Percentiles rank a stretch among this genome's conserved stretches.
phyloP scores from a whole-genome alignment of 30 jellyfish, hydroid and myxozoan genomes.

The Mastigias papua region DNA sequence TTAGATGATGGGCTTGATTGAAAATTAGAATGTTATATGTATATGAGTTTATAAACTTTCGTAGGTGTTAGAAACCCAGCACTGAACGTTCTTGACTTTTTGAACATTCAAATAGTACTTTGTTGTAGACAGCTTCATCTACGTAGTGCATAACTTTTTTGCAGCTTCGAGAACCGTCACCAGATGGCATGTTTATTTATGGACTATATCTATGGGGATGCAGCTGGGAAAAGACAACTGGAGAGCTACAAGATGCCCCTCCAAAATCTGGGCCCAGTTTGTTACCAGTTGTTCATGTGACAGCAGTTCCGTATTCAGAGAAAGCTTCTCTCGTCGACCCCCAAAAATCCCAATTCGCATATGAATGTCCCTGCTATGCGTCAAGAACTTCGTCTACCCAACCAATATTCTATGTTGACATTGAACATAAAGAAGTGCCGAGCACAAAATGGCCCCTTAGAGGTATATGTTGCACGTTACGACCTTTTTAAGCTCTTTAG shows the following conservation, averaged over 20 bases:
- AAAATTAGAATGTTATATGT: no score
- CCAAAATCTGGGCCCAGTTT: slow-evolving; percentile 80
- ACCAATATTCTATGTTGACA: slow-evolving; percentile 67
- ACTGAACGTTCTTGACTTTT: not conserved
- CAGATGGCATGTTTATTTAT: slow-evolving; percentile 83
- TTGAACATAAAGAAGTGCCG: slow-evolving; percentile 82
- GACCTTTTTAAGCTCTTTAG: slow-evolving; percentile 68
- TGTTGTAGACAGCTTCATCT: not conserved
- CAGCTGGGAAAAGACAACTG: slow-evolving; percentile 88
- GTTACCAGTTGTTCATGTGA: slow-evolving; percentile 85
- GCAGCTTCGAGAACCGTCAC: slow-evolving; percentile 90
- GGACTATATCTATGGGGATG: slow-evolving; percentile 86
- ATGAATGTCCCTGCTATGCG: slow-evolving; percentile 82
- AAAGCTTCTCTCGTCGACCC: slow-evolving; percentile 58
- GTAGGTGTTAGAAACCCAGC: not conserved
- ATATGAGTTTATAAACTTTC: not conserved
- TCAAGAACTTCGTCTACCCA: slow-evolving; percentile 63
- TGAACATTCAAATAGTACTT: not conserved
- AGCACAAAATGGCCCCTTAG: slow-evolving; percentile 82
- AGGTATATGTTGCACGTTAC: slow-evolving; percentile 77
- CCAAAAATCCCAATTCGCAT: slow-evolving; percentile 50
- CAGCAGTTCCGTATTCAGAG: slow-evolving; percentile 75
- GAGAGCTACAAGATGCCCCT: slow-evolving; percentile 79
- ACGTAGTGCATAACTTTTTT: not conserved
- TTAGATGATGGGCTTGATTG: not conserved